phyloP scores from a whole-genome alignment of 2,888 invertebrate species.

The Lithodes maja region DNA sequence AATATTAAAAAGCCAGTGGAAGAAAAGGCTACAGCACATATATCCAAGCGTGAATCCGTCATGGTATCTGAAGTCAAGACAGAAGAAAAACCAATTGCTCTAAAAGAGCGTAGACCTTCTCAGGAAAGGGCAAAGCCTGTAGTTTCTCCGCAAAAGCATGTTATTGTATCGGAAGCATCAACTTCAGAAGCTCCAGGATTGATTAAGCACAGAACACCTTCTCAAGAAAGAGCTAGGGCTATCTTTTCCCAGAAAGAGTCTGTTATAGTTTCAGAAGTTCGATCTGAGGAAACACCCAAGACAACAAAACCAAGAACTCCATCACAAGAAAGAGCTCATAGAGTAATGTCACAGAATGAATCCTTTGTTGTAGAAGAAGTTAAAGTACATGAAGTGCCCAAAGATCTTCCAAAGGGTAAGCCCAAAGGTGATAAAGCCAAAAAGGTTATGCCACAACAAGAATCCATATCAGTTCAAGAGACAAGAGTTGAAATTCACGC shows the following conservation, averaged over 20 bases:
- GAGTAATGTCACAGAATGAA: slow-evolving; percentile 63
- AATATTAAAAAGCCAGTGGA: slow-evolving; percentile 50
- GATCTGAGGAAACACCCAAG: slow-evolving; percentile 51
- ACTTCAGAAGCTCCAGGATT: slow-evolving; percentile 70
- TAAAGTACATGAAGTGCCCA: slow-evolving; percentile 55
- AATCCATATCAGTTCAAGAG: slow-evolving; percentile 54
- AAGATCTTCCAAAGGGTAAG: slow-evolving; percentile 52
- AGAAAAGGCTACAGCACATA: slow-evolving; percentile 58
- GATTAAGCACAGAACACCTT: slow-evolving; percentile 54
- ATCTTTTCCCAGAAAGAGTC: slow-evolving; percentile 48
- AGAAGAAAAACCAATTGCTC: slow-evolving; percentile 73
- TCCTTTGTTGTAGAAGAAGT: slow-evolving; percentile 68
- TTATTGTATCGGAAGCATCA: slow-evolving; percentile 72
- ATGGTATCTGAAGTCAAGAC: slow-evolving; percentile 73
- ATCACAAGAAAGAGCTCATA: slow-evolving; percentile 41
- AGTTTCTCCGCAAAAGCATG: slow-evolving; percentile 45
- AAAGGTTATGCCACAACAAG: slow-evolving; percentile 51
- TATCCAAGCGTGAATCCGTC: slow-evolving; percentile 70
- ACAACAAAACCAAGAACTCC: slow-evolving; percentile 43
- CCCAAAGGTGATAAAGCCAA: slow-evolving; percentile 55
- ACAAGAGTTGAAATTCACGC: slow-evolving; percentile 43
- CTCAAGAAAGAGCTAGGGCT: slow-evolving; percentile 65
- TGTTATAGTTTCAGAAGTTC: slow-evolving; percentile 59
- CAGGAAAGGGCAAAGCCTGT: slow-evolving; percentile 43
- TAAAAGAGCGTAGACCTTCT: slow-evolving; percentile 42